A percentile compares a stretch with the other conserved stretches of the same genome.
These are phyloP conservation scores for Cottoperca gobio DNA, from an alignment of 2,797 vertebrate species.

Conservation along the genomic window DNA sequence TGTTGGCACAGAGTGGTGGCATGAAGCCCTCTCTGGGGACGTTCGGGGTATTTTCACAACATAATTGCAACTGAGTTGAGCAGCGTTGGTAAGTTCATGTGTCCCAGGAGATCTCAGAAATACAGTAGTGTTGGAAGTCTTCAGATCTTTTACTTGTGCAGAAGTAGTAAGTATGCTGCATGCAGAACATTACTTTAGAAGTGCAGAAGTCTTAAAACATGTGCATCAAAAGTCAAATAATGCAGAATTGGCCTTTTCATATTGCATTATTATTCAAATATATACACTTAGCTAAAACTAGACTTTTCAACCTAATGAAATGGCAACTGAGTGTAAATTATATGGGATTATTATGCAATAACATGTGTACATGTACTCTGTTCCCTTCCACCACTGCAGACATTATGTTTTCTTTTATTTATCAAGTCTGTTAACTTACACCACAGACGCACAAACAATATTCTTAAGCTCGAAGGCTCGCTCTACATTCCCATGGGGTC, in stretches of 20 bases:
- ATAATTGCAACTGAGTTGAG: conserved; percentile 29
- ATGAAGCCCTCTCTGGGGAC: conserved; percentile 38
- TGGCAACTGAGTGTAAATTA: neutral
- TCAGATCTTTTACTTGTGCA: neutral
- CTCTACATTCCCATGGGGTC: neutral
- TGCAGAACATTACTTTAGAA: neutral
- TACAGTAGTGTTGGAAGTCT: neutral
- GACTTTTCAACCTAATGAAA: neutral
- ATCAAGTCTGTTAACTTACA: neutral
- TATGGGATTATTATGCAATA: neutral
- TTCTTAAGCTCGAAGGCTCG: neutral
- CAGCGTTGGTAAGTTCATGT: conserved; percentile 7
- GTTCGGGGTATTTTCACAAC: conserved; percentile 44
- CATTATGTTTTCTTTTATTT: neutral
- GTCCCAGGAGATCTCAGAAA: conserved; percentile 12
- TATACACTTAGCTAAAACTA: too few species aligned
- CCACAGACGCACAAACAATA: neutral
- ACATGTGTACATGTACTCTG: neutral
- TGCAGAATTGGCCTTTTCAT: neutral
- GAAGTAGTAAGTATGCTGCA: neutral
- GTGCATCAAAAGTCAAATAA: neutral
- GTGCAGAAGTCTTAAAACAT: neutral
- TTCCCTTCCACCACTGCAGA: too few species aligned
- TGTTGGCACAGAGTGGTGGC: conserved; percentile 27
- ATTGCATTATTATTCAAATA: neutral